These are phyloP conservation scores for Lates calcarifer DNA, from an alignment of 2,113 vertebrate species.

Conservation along the genomic window DNA sequence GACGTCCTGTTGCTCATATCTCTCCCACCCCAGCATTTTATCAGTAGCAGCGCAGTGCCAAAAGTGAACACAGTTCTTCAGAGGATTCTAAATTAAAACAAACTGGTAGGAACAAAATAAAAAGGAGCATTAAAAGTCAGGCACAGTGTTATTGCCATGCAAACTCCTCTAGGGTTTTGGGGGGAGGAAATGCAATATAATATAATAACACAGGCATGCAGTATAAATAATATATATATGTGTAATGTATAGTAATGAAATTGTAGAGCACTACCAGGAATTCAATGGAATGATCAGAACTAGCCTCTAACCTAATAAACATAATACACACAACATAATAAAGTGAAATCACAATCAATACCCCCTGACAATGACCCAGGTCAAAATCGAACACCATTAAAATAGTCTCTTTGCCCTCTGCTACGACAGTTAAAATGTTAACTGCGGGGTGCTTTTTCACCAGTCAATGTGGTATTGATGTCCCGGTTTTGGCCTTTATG, in stretches of 20 bases:
- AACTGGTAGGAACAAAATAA: conserved; percentile 1
- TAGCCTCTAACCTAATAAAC: not conserved
- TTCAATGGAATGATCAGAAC: not conserved
- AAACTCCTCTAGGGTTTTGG: not conserved
- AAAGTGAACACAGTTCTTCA: conserved; percentile 11
- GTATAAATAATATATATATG: not conserved
- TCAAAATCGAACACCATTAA: conserved; percentile 25
- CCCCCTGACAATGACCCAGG: not conserved
- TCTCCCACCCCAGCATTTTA: not conserved
- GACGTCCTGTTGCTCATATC: not conserved
- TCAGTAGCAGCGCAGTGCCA: conserved; percentile 6
- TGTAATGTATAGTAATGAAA: not conserved
- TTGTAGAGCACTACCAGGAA: not conserved
- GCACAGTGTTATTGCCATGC: not conserved
- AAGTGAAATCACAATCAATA: conserved; percentile 1
- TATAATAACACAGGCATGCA: not conserved
- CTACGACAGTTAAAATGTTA: conserved; percentile 14
- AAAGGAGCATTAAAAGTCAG: conserved; percentile 13
- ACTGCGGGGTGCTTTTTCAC: conserved; percentile 4
- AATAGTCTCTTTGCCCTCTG: not conserved
- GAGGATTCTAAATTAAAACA: conserved; percentile 25
- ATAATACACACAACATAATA: conserved; percentile 1
- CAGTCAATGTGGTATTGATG: conserved; percentile 3
- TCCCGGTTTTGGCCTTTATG: conserved; percentile 23
- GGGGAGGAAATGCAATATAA: not conserved